Base-by-base conservation (phyloP, 1,140 invertebrate genomes). In the Cherax quadricarinatus region DNA sequence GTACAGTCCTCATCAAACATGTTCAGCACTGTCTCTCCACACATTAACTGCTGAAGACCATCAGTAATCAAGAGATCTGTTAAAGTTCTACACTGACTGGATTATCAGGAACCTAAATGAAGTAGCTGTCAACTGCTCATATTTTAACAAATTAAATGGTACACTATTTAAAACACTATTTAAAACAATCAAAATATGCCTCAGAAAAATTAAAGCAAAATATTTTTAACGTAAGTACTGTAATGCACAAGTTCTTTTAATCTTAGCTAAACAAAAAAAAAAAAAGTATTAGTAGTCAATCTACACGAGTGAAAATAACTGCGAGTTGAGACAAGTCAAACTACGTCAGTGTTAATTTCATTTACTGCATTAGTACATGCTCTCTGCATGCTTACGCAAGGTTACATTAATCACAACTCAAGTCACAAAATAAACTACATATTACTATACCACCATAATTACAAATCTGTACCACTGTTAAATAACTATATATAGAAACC, bases 351-450 rank as follows among this genome's bases (percentile, higher is more conserved):
- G 9, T 21, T 9, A 21, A 21, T 75, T 30, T 9, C 5, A 75
- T 30, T 30, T 75, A 75, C 70, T 75, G 24, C 9, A 75, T 75
- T 75, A 75, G 70, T 75, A 75, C n/a, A 75, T 75, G 70, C 70
- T 75, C 24, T 30, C 6, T 14, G 70, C 70, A 75, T 75, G 70
- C 70, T 75, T 30, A 5, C 30, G 70, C 9, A 75, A 75, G n/a
- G 70, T 75, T 75, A 75, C 24, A 30, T 75, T 21, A 24, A 75
- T 30, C 21, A 75, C 70, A 75, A 30, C 5, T 30, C 70, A 30
- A 30, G 9, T 30, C 70, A 30, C 24, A 75, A 75, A 75, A n/a
- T 57, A 10, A 21, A 30, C 70, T 75, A 75, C 70, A 75, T 7
- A 75, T 30, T 30, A 30, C 70, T n/a, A 75, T 30, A 30, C 70